A percentile compares a stretch with the other conserved stretches of the same genome.
Evolutionary conservation across 2,113 vertebrate species (phyloP).

Genomic region (Chascanopsetta lugubris): DNA sequence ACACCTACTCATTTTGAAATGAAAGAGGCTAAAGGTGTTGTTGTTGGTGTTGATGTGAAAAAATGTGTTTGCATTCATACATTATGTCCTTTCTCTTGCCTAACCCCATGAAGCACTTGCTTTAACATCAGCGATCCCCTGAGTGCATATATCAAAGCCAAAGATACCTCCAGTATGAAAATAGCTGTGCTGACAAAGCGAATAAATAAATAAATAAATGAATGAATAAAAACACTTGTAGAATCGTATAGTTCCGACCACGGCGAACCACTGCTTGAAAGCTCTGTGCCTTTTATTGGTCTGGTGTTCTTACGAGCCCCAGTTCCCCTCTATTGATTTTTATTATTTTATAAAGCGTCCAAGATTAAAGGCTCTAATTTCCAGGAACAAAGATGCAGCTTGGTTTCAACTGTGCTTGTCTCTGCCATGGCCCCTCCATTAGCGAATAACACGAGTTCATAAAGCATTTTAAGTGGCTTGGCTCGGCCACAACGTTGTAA

Average conservation of each 20-base stretch:
- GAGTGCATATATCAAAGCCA: too few relatives aligned
- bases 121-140: too few relatives aligned
- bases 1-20: too few relatives aligned
- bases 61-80: too few relatives aligned
- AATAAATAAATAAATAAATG: too few relatives aligned
- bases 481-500: constrained; percentile 14
- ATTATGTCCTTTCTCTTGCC: too few relatives aligned
- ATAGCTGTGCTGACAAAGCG: too few relatives aligned
- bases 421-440: neutral
- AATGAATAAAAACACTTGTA: neutral
- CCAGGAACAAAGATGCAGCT: neutral
- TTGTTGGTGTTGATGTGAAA: too few relatives aligned
- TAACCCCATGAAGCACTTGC: too few relatives aligned
- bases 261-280: neutral
- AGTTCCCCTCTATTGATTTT: neutral
- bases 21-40: too few relatives aligned
- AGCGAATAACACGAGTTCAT: constrained; percentile 1
- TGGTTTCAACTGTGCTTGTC: neutral
- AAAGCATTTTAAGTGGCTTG: constrained; percentile 25
- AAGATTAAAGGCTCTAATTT: neutral
- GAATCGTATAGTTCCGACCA: neutral
- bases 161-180: too few relatives aligned
- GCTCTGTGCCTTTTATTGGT: neutral
- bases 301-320: neutral
- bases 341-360: too few relatives aligned